These are phyloP conservation scores for Microtus pennsylvanicus DNA, from an alignment of 2,113 vertebrate genomes.

Conservation along the genomic window DNA sequence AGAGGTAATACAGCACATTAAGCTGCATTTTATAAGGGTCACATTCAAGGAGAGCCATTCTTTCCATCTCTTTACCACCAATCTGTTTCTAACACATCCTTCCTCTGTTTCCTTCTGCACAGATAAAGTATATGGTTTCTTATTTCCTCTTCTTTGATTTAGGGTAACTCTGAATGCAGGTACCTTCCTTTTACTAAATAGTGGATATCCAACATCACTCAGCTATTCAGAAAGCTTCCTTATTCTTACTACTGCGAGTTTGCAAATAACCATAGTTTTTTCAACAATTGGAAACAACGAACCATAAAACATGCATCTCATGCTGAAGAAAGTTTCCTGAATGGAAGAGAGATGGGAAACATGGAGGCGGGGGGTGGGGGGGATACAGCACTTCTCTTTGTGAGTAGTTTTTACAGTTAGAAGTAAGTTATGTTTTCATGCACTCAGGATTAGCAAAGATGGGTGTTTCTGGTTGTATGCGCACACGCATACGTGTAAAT, in stretches of 20 bases:
- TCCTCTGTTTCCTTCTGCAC: not conserved
- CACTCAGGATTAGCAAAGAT: not conserved
- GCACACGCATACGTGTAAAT: not conserved
- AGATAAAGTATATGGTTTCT: not conserved
- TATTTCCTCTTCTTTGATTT: not conserved
- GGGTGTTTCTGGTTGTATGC: no score
- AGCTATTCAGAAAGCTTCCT: not conserved
- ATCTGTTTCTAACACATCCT: not conserved
- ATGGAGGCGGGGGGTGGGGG: not conserved
- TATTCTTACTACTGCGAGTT: not conserved
- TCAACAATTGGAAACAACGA: not conserved
- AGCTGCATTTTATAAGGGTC: not conserved
- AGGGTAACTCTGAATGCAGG: not conserved
- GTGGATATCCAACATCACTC: not conserved
- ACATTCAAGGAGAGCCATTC: no score
- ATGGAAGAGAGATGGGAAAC: not conserved
- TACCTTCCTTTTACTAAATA: not conserved
- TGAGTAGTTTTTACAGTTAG: not conserved
- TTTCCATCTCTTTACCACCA: no score
- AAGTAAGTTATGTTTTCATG: conserved; percentile 27
- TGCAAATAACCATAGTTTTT: not conserved
- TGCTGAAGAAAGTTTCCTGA: not conserved
- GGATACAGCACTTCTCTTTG: not conserved
- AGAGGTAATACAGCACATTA: not conserved
- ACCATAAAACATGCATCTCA: conserved; percentile 1